Evolutionary conservation across 2,888 invertebrate genomes (phyloP).

Genomic region (Tethea ocularis): DNA sequence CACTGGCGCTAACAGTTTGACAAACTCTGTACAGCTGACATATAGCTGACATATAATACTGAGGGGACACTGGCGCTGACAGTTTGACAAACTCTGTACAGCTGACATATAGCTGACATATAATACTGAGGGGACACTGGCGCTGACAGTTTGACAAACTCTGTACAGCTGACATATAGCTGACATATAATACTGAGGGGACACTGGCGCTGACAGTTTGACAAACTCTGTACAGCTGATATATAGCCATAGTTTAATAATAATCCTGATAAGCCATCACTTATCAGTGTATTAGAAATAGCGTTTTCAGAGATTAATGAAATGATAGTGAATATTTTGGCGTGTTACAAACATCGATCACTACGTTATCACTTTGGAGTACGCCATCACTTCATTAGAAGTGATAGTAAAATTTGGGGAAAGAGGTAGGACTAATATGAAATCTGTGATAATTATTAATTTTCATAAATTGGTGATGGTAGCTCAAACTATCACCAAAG

Average conservation of each 20-base stretch:
- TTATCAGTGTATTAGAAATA: slow-evolving; percentile 2
- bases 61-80: not conserved
- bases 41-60: too few relatives aligned
- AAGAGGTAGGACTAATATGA: too few relatives aligned
- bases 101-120: too few relatives aligned
- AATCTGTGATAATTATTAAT: too few relatives aligned
- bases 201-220: not conserved
- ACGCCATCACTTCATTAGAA: not conserved
- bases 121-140: not conserved
- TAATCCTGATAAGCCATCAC: not conserved
- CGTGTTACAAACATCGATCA: not conserved
- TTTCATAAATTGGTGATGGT: too few relatives aligned
- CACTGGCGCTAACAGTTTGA: not conserved
- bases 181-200: not conserved
- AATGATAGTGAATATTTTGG: not conserved
- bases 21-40: not conserved
- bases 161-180: not conserved
- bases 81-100: not conserved
- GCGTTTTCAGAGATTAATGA: not conserved
- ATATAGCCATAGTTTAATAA: not conserved
- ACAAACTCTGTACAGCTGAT: not conserved
- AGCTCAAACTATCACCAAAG: too few relatives aligned
- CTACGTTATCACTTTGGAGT: not conserved
- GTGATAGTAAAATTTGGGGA: too few relatives aligned
- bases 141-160: not conserved